Evolutionary conservation across 2,888 invertebrate species (phyloP).

Genomic region (Odontocerum albicorne): DNA sequence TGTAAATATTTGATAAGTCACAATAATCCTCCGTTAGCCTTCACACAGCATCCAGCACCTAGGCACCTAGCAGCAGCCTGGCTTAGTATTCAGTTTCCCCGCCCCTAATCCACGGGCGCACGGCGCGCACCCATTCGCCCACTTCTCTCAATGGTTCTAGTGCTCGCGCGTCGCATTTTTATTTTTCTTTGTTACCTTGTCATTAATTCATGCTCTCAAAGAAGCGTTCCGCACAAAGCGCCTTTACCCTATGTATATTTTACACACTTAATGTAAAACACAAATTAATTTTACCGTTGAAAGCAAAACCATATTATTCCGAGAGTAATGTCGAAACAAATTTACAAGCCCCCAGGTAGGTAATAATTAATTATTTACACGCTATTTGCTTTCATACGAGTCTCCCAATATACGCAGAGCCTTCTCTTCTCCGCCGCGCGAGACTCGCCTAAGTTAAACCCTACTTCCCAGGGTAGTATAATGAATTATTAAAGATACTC

Average conservation of each 20-base stretch:
- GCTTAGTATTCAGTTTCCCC: no score
- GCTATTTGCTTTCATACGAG: slow-evolving; percentile 24
- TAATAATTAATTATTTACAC: slow-evolving; percentile 35
- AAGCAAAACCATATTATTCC: slow-evolving; percentile 34
- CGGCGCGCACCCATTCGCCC: no score
- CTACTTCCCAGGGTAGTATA: not conserved
- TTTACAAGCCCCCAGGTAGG: slow-evolving; percentile 31
- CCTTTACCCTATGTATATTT: not conserved
- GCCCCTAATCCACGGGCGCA: no score
- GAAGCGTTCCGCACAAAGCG: not conserved
- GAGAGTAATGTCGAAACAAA: slow-evolving; percentile 33
- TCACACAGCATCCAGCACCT: no score
- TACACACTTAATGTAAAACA: slow-evolving; percentile 12
- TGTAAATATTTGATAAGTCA: no score
- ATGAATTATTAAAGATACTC: slow-evolving; percentile 10
- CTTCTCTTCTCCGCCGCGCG: not conserved
- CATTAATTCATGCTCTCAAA: not conserved
- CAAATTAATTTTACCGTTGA: slow-evolving; percentile 31
- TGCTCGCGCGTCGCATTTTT: no score
- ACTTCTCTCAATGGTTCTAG: no score
- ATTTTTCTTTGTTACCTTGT: no score
- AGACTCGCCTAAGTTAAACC: not conserved
- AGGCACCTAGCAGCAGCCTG: no score
- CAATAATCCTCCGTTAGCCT: no score
- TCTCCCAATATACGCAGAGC: not conserved